Percentiles rank a stretch among this genome's conserved stretches.
These are phyloP conservation scores for Nyctereutes procyonoides DNA, from an alignment of 2,113 vertebrate species.

Conservation along the genomic window DNA sequence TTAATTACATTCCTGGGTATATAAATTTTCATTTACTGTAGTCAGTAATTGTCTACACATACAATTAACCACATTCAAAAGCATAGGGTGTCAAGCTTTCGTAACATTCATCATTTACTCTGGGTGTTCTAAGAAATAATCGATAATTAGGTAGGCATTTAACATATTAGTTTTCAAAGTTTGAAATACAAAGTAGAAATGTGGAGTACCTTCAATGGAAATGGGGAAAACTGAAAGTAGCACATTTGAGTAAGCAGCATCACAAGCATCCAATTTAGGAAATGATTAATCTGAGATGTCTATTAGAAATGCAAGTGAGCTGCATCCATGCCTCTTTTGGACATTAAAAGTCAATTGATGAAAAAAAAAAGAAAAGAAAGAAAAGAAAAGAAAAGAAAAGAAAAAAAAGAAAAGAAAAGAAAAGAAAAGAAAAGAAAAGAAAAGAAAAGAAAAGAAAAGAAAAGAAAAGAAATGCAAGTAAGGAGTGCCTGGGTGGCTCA, in stretches of 20 bases:
- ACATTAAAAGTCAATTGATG: no score
- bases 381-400: neutral
- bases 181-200: neutral
- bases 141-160: neutral
- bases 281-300: neutral
- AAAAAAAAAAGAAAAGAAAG: no score
- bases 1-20: neutral
- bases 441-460: neutral
- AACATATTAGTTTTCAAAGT: neutral
- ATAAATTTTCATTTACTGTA: neutral
- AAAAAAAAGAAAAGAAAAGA: neutral
- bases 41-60: neutral
- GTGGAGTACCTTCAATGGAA: neutral
- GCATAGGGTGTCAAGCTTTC: neutral
- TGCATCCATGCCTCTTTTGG: no score
- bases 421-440: neutral
- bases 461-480: neutral
- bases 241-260: neutral
- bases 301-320: neutral
- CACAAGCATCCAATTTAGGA: neutral
- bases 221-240: neutral
- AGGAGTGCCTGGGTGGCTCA: neutral
- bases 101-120: neutral
- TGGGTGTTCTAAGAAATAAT: neutral
- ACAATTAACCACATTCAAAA: constrained; percentile 10